Base-by-base conservation (phyloP, 2,797 vertebrate species). In the Threskiornis aethiopicus region DNA sequence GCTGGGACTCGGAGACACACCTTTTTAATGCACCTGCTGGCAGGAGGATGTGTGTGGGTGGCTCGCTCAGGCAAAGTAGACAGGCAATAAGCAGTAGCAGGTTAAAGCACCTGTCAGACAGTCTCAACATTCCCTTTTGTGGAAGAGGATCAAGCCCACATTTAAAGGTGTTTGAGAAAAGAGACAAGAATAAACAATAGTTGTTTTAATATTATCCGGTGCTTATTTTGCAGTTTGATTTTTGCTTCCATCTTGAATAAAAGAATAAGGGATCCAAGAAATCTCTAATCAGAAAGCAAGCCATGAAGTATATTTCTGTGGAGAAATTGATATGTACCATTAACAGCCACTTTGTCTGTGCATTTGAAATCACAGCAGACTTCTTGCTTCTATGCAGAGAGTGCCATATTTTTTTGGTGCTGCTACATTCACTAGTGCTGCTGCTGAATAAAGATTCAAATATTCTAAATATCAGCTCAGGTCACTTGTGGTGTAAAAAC, bases 21-120 rank as follows among this genome's bases (percentile, higher is more conserved):
- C 94, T 91, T 83, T 1, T 33, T 24, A 17, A 71, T 21, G n/a
- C 95, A 94, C 94, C 93, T 97, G 96, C 91, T 87, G 88, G 82
- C 84, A 20, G 82, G 70, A 85, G 70, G 70, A 51, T 22, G 51
- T 41, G 78, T 69, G 94, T 72, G 69, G 96, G 95, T 59, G 93
- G 92, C 85, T 84, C 66, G 29, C 78, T 49, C 73, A 51, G 70
- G 62, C 86, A 80, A 5, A 89, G 37, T 3, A 64, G 85, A 51
- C 71, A 55, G 31, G 66, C 80, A 16, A 16, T 39, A 26, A 54
- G 83, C 55, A 76, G 39, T 11, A 87, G 33, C 92, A 90, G 86
- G 54, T 25, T 88, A 61, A 84, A 66, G 52, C 59, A 84, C 84
- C 77, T 85, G 71, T n/a, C 93, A 90, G 84, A 28, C 58, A 79